Base-by-base conservation (phyloP, 2,797 vertebrate genomes). In the Arvicola amphibius region DNA sequence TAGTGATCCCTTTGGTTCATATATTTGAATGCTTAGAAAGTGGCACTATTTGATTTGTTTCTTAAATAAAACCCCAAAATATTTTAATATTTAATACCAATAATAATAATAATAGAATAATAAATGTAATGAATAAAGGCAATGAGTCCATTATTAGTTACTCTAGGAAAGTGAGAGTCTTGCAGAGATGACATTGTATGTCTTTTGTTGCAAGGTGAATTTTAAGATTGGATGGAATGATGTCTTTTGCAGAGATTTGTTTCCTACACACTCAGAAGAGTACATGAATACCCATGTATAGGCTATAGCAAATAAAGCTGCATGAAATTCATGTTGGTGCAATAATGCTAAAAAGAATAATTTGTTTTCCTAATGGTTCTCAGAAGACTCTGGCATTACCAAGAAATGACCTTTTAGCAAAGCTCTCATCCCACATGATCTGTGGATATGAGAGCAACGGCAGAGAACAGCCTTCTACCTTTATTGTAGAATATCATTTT, bases 331-430 rank as follows among this genome's bases (percentile, higher is more conserved):
- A 98, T 96, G 96, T 96, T 95, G 84, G 90, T 90, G 89, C 96
- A 96, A 96, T 97, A 85, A 92, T 98, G 97, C 98, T 98, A 98
- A 98, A 98, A 96, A 97, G 97, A 98, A 97, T 97, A 80, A 98
- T 98, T 98, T 98, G 95, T 98, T 98, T 98, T 98, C 95, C 95
- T 98, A 98, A 98, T 98, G 97, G 97, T 96, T 98, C 97, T 97
- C 96, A 96, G 95, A 96, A 98, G 95, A 97, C 97, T 95, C 94
- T 97, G 95, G 92, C 93, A 98, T 96, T 98, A 95, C 96, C 93
- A 97, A 98, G 98, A 98, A 98, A 97, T 98, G 98, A 98, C 95
- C 97, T 98, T 98, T 98, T 98, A 98, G 97, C 98, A 98, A 97
- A 98, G 90, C 97, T 98, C 98, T 98, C 98, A 98, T 97, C 96